Conservation (phyloP, 2,888 invertebrate species). For the Idaea straminata region DNA sequence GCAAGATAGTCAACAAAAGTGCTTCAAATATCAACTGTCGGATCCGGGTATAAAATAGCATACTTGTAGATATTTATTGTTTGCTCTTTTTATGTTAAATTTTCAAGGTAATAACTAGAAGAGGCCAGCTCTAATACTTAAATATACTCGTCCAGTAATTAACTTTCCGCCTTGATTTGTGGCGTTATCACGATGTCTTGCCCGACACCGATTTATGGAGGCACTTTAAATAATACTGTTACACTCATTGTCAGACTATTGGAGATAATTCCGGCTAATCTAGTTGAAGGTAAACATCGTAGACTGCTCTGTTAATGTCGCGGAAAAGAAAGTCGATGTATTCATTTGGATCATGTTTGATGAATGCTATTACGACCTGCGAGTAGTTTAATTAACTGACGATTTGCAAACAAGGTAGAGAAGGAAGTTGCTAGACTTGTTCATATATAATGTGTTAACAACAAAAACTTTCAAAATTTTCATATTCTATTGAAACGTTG, state of each 20-base stretch:
- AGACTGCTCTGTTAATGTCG: neutral
- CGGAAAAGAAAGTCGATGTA: neutral
- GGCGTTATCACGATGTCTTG: conserved; percentile 57
- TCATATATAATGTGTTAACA: neutral
- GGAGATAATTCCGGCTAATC: conserved; percentile 10
- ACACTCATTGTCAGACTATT: conserved; percentile 29
- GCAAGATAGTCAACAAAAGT: neutral
- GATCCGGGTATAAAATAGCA: neutral
- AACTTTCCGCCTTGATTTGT: conserved; percentile 63
- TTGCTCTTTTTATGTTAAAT: neutral
- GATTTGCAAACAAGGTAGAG: neutral
- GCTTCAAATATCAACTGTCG: neutral
- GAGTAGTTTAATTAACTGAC: neutral
- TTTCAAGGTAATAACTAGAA: conserved; percentile 20
- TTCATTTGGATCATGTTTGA: neutral
- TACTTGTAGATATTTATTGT: neutral
- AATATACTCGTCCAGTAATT: conserved; percentile 47
- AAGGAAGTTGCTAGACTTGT: neutral
- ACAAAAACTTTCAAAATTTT: neutral
- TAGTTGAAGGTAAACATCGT: neutral
- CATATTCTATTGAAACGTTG: neutral
- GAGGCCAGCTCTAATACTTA: conserved; percentile 10
- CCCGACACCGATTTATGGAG: conserved; percentile 53
- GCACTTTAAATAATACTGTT: conserved; percentile 38
- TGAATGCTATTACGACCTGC: neutral